Percentiles rank a stretch among this genome's conserved stretches.
Evolutionary conservation across 1,140 invertebrate genomes (phyloP).

Genomic region (Harlomillsia oculata): DNA sequence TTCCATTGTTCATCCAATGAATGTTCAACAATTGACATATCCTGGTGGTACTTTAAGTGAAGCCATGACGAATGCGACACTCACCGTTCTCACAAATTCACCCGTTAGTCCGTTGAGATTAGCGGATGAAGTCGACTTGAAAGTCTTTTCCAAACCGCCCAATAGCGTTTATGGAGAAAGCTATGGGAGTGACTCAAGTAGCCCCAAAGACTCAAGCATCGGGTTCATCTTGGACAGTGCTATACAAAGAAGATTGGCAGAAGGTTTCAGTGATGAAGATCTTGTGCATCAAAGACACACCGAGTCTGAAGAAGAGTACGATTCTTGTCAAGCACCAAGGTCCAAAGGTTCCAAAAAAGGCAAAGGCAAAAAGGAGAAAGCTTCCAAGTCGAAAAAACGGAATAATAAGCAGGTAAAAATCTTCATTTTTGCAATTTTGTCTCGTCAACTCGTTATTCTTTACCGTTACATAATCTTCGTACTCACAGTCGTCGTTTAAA

Average conservation of each 20-base stretch:
- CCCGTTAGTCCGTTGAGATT: too few species aligned
- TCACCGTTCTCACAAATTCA: too few species aligned
- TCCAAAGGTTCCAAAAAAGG: not conserved
- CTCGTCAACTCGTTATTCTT: not conserved
- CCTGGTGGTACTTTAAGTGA: too few species aligned
- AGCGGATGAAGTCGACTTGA: not conserved
- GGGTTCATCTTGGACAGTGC: not conserved
- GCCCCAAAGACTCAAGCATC: not conserved
- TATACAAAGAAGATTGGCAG: not conserved
- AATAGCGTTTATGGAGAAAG: not conserved
- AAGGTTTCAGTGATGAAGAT: not conserved
- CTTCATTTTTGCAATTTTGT: not conserved
- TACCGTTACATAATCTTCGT: not conserved
- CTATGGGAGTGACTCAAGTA: not conserved
- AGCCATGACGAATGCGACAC: too few species aligned
- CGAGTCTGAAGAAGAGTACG: constrained; percentile 24
- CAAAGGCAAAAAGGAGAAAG: not conserved
- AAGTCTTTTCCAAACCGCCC: not conserved
- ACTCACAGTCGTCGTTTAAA: not conserved
- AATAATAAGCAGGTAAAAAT: constrained; percentile 14
- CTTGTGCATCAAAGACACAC: constrained; percentile 3
- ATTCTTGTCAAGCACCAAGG: constrained; percentile 12
- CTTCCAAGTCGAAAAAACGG: constrained; percentile 13
- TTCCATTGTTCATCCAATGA: too few species aligned
- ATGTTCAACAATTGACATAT: too few species aligned